Evolutionary conservation across 2,113 vertebrate species (phyloP).

Genomic region (Lota lota): DNA sequence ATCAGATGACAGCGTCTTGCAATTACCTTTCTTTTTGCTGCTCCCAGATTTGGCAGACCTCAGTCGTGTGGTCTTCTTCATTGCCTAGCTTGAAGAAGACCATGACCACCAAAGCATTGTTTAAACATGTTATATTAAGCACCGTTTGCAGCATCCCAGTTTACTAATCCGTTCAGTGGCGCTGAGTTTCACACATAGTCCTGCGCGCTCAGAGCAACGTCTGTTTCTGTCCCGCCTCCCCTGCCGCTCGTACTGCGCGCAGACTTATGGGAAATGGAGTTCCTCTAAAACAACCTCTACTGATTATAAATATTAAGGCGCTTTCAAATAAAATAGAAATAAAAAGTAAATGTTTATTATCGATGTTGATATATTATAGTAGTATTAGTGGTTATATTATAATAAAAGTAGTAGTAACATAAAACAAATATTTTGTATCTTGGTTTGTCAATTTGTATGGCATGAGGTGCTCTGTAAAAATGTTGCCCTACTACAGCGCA

Average conservation of each 20-base stretch:
- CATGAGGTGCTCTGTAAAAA: too few species aligned
- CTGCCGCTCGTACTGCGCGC: conserved; percentile 18
- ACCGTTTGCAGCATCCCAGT: not conserved
- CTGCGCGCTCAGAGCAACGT: conserved; percentile 28
- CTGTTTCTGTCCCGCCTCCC: conserved; percentile 51
- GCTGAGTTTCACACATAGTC: not conserved
- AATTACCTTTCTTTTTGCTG: conserved; percentile 65
- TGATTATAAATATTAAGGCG: not conserved
- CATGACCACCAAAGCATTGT: not conserved
- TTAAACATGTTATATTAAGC: not conserved
- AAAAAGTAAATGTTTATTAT: too few species aligned
- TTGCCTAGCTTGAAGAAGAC: conserved; percentile 37
- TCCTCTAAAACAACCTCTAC: not conserved
- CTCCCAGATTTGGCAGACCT: conserved; percentile 45
- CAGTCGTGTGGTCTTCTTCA: conserved; percentile 73
- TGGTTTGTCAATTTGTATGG: too few species aligned
- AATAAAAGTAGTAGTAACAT: too few species aligned
- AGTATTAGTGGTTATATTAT: too few species aligned
- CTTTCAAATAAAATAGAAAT: too few species aligned
- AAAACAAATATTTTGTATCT: too few species aligned
- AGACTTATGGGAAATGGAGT: conserved; percentile 58
- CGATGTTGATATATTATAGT: too few species aligned
- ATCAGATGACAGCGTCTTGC: conserved; percentile 26
- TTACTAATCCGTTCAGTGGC: not conserved
- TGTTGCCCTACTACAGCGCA: too few species aligned